These are phyloP conservation scores for Solenopsis fugax DNA, from an alignment of 1,140 invertebrate genomes.

Conservation along the genomic window DNA sequence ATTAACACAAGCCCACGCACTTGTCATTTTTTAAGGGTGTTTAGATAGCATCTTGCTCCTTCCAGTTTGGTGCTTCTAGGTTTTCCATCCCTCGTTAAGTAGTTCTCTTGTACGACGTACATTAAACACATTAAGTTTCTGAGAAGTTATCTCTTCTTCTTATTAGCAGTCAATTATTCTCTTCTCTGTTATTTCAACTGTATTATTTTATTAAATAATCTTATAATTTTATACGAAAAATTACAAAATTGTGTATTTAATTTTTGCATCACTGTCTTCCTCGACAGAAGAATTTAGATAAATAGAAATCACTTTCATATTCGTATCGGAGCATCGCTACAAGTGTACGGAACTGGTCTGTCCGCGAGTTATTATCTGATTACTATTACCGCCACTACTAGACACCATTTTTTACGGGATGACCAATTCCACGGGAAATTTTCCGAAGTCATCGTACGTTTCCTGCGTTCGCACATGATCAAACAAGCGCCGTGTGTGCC, in stretches of 20 bases:
- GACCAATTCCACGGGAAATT: constrained; percentile 5
- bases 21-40: constrained; percentile 28
- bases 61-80: not conserved
- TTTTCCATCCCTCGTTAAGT: not conserved
- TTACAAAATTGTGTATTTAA: not conserved
- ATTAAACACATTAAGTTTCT: not conserved
- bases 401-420: not conserved
- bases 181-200: not conserved
- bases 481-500: constrained; percentile 29
- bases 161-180: not conserved
- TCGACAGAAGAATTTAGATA: not conserved
- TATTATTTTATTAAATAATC: not conserved
- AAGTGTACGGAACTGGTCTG: not conserved
- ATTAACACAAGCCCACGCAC: constrained; percentile 17
- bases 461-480: constrained; percentile 19
- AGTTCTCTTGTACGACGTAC: not conserved
- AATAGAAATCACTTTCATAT: not conserved
- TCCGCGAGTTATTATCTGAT: constrained; percentile 1
- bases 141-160: not conserved
- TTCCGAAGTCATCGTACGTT: not conserved
- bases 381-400: not conserved
- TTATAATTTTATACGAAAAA: constrained; percentile 4
- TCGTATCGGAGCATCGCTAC: not conserved
- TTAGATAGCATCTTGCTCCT: not conserved
- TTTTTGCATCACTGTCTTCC: not conserved